Base-by-base conservation (phyloP, 2,888 invertebrate species). In the Eupithecia insigniata region DNA sequence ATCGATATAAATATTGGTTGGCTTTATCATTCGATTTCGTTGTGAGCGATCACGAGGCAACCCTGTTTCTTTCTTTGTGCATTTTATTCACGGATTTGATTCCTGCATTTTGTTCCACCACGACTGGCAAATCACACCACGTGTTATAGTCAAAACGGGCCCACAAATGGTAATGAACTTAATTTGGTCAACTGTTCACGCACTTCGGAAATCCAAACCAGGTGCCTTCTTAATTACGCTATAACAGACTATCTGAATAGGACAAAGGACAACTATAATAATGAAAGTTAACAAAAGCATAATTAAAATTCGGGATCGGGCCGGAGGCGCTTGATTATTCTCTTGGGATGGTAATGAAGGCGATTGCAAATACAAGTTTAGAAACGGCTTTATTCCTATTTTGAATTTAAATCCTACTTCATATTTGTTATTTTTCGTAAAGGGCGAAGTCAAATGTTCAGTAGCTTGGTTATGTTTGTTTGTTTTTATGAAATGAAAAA, bases 201-300 rank as follows among this genome's bases (percentile, higher is more conserved):
- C 22, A 51, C 51, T 22, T 51, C 10, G 22, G 10, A 22, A 55
- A 14, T 26, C 34, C 5, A n/a, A 30, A 61, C 16, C 61, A 68
- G 60, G 60, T 61, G 34, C 43, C 30, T 26, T 26, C 32, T 30
- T 51, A 32, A 69, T 51, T 10, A 62, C 32, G 12, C 36, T n/a
- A 18, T 36, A 36, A 58, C 66, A 22, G 34, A 18, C 66, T 67
- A 64, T 51, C 32, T 46, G 64, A 66, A n/a, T 61, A 62, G 60
- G 39, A 71, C 67, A 69, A 74, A 64, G 69, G 74, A 60, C 61
- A 71, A 70, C 82, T 81, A 85, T 84, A 85, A 83, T 85, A 87
- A 88, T 87, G 85, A 86, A 86, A 87, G 83, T 88, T 86, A 80
- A 82, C 81, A 83, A 86, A 84, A 74, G 84, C 82, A 78, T 85